Evolutionary conservation across 2,888 invertebrate genomes (phyloP), one percentile per base, ranked within the genome.

Genomic region (Apodemia duryi): DNA sequence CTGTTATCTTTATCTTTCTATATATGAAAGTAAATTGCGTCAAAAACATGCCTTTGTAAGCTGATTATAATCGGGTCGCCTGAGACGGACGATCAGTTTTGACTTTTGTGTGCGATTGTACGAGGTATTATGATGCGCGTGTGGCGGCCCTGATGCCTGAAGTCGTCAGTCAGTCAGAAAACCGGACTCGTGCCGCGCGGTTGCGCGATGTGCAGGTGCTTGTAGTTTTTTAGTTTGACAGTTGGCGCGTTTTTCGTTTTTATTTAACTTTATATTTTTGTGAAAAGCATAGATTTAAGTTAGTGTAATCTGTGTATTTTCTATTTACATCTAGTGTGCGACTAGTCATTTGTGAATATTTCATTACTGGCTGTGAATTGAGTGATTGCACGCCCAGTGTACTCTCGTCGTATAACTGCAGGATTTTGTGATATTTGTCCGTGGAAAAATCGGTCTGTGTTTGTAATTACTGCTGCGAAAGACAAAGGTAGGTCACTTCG

Each of bases 171-270:
- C 85, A 90, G 91, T 91, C 89, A 85, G 84, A 81, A 85, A 84
- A 88, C 85, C 88, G 88, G 91, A 87, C 90, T 90, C 90, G 81
- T 79, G 82, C 84, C 86, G 91, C 87, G 89, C 84, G 86, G 86
- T 79, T 79, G 90, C 86, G 88, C 85, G 82, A 84, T 80, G 85
- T 84, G 85, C 85, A 81, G 91, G 90, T 91, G 91, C 91, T 91
- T 88, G 90, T 91, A 90, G 90, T 88, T 88, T 89, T 89, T 91
- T 90, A 88, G 88, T 87, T 90, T 91, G 90, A 91, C 91, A 91
- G 87, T 91, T 91, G 91, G 89, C 91, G 91, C 89, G 89, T 84
- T 91, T 89, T 90, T 88, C 83, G 84, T 88, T 90, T 85, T 79
- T 72, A 82, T 86, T 84, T 61, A 61, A 64, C 64, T 64, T 38